Base-by-base conservation (phyloP, 2,113 vertebrate genomes). In the Strix aluco region DNA sequence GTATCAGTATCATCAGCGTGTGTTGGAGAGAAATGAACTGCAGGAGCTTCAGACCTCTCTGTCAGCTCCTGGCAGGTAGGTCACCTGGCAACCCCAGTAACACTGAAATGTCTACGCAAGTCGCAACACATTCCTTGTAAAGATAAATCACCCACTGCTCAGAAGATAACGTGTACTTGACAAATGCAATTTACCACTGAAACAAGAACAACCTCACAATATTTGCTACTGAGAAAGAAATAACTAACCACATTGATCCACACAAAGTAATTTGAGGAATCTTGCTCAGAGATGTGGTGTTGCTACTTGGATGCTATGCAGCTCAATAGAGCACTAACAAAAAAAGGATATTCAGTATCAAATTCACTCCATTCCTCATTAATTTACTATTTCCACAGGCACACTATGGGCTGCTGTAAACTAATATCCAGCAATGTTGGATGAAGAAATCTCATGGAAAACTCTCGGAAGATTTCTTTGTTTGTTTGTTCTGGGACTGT, bases 1-100 rank as follows among this genome's bases (percentile, higher is more conserved):
- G 0, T 5, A 11, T 23, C 17, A 7, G 16, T 5, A 7, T 11
- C 38, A 3, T 4, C 38, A 44, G 12, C 2, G 1, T 10, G 15
- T 15, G 29, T 0, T 26, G 58, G 67, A 71, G 52, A 67, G 26
- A 51, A 62, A 44, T 0, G 21, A 70, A 9, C 12, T 1, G 30
- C 82, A 57, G 70, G 69, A 85, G 29, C 52, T 26, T 66, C 86
- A 40, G 40, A 3, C 13, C 34, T 12, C 21, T 70, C 58, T 6
- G 0, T 6, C 65, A 57, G 38, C 57, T 61, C 72, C 65, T 66
- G 74, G 49, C 61, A 65, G 57, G 74, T 42, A n/a, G 6, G 69
- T 94, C 82, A n/a, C 71, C 82, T 26, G 20, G 36, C 83, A 55
- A 10, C 46, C 66, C 51, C 57, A 21, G 47, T 14, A 55, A 38